Conservation (phyloP, 35 echinoderm and acorn worm species). For the Lytechinus pictus region DNA sequence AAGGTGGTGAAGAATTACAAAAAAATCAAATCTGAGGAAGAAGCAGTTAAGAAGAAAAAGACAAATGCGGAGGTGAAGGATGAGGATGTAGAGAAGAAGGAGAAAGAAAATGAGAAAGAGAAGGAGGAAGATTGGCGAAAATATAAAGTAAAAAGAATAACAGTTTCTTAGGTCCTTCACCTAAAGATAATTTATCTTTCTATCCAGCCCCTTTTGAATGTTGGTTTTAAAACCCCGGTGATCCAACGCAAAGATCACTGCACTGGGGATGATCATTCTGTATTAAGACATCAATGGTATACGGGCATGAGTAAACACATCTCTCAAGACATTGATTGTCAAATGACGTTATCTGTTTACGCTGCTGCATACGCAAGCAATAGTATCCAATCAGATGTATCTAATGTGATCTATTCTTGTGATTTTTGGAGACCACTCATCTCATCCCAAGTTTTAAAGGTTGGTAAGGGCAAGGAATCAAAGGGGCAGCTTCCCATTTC, state of each 20-base stretch:
- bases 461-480: neutral
- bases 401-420: neutral
- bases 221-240: neutral
- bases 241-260: neutral
- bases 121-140: no score
- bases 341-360: constrained; percentile 4
- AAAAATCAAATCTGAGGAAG: no score
- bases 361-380: neutral
- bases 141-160: no score
- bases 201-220: neutral
- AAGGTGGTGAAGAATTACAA: no score
- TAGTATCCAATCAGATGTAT: neutral
- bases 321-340: neutral
- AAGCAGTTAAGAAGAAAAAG: no score
- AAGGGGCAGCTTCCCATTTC: no score
- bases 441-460: neutral
- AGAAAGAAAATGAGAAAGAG: no score
- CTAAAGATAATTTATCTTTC: neutral
- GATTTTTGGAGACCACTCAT: neutral
- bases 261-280: neutral
- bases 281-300: neutral
- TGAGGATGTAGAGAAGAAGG: no score
- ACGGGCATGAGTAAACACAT: neutral
- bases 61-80: no score
- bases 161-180: no score